phyloP scores from a whole-genome alignment of 2,888 invertebrate species.

The Eudemis profundana region DNA sequence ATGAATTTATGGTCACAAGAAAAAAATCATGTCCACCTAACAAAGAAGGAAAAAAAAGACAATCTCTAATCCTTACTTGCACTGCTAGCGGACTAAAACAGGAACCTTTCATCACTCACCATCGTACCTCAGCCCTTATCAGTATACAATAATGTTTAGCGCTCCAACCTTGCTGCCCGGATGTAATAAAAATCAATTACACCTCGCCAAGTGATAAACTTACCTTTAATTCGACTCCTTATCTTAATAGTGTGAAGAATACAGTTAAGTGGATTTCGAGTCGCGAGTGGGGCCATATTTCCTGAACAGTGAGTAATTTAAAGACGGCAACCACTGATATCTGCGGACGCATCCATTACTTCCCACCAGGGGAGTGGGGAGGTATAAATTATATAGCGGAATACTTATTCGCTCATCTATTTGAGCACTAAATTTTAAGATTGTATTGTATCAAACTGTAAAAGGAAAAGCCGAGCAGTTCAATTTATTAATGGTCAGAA shows the following conservation, averaged over 20 bases:
- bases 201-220: conserved; percentile 60
- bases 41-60: too few species aligned
- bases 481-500: conserved; percentile 19
- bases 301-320: conserved; percentile 80
- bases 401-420: conserved; percentile 81
- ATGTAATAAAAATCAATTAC: conserved; percentile 77
- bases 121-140: conserved; percentile 32
- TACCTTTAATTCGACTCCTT: conserved; percentile 71
- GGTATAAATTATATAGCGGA: conserved; percentile 77
- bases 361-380: conserved; percentile 71
- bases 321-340: conserved; percentile 79
- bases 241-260: conserved; percentile 79
- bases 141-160: conserved; percentile 39
- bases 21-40: too few species aligned
- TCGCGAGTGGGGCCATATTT: conserved; percentile 72
- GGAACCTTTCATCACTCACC: conserved; percentile 21
- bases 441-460: conserved; percentile 51
- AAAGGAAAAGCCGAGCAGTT: conserved; percentile 24
- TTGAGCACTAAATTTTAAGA: conserved; percentile 70
- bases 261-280: conserved; percentile 77
- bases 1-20: too few species aligned
- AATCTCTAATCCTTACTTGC: too few species aligned
- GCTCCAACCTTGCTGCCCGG: conserved; percentile 49
- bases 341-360: conserved; percentile 80
- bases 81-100: not conserved